phyloP scores from a whole-genome alignment of 2,113 vertebrate species.

The Barbus barbus region DNA sequence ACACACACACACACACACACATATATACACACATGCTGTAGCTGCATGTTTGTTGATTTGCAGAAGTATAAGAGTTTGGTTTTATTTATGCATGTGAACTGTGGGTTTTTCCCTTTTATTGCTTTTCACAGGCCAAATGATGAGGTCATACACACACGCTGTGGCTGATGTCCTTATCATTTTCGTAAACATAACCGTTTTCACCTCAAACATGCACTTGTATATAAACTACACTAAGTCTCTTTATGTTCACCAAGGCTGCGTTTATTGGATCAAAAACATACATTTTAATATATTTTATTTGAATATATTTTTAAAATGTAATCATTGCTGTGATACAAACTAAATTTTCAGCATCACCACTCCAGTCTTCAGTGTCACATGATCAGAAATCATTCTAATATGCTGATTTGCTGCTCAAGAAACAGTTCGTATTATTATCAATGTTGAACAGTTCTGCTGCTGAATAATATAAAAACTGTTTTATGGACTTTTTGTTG shows the following conservation, averaged over 20 bases:
- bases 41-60: not conserved
- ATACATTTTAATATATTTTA: no score
- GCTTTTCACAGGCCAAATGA: slow-evolving; percentile 25
- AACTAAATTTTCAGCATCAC: not conserved
- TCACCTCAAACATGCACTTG: not conserved
- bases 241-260: no score
- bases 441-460: no score
- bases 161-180: not conserved
- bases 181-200: not conserved
- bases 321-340: not conserved
- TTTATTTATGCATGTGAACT: not conserved
- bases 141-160: not conserved
- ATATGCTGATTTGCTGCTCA: no score
- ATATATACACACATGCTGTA: not conserved
- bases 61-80: not conserved
- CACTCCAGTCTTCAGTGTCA: not conserved
- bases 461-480: no score
- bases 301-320: no score
- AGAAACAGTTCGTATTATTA: no score
- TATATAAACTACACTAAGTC: no score
- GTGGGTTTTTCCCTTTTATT: slow-evolving; percentile 48
- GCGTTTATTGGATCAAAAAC: no score
- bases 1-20: not conserved
- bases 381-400: no score
- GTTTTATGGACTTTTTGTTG: no score